Base-by-base conservation (phyloP, 2,797 vertebrate genomes). In the Acipenser ruthenus region DNA sequence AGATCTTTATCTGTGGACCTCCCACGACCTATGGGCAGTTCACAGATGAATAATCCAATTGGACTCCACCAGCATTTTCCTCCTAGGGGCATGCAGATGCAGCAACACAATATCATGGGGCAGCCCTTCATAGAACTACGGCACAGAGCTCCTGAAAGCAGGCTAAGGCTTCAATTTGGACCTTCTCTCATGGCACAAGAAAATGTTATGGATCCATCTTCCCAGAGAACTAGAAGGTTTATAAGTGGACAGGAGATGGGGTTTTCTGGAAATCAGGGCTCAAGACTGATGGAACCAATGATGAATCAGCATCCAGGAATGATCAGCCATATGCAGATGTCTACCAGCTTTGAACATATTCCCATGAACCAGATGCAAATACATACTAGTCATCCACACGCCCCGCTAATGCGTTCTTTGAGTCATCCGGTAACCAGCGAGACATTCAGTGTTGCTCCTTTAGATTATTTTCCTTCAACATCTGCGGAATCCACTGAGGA, bases 121-220 rank as follows among this genome's bases (percentile, higher is more conserved):
- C 96, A 98, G 71, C 94, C 95, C 0, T 98, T 95, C 71, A 99
- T 99, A 11, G 96, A 99, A 74, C 79, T 99, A 47, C 89, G 95
- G 0, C 96, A 99, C 81, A 87, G 95, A 79, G 80, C 86, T n/a
- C 88, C 89, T 0, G 95, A 98, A 1, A 94, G 86, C 74, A 87
- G 95, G 67, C 84, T 93, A 0, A 86, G 93, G 13, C 80, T 93
- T 77, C 86, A 92, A 59, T 96, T 95, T 60, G 75, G 72, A 10
- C 73, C 88, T 2, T 64, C 84, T 49, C 74, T 72, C 52, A 84
- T 89, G 81, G 85, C 90, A 64, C 37, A 37, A 37, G 82, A 88
- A 58, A 72, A 64, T 1, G 70, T 83, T 67, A 76, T 92, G n/a
- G 94, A 96, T 62, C 77, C 85, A 6, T 79, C 81, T 65, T 68